A percentile compares a stretch with the other conserved stretches of the same genome.
Conservation (phyloP, 2,113 vertebrate genomes). For the Caretta caretta region DNA sequence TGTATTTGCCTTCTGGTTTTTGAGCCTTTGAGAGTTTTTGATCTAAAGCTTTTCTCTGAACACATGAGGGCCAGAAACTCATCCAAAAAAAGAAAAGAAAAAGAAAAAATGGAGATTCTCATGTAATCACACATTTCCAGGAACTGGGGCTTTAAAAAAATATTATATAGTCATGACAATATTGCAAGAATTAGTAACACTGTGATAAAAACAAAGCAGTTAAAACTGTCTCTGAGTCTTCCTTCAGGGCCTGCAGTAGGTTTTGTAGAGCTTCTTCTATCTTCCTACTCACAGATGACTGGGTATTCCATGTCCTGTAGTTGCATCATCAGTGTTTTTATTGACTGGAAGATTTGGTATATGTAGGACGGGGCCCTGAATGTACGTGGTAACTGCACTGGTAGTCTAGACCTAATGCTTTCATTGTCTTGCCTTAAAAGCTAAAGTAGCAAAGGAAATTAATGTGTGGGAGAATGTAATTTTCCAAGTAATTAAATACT, state of each 20-base stretch:
- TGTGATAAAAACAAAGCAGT: background rate
- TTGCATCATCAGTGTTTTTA: background rate
- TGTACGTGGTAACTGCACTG: background rate
- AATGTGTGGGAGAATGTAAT: background rate
- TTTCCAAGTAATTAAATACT: constrained; percentile 18
- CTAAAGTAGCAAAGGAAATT: background rate
- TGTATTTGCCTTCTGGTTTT: background rate
- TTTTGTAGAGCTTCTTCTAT: background rate
- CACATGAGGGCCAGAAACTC: background rate
- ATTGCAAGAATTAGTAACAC: background rate
- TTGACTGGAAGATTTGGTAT: background rate
- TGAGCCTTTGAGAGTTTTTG: background rate
- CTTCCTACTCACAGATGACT: background rate
- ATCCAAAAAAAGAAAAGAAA: background rate
- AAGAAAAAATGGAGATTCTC: background rate
- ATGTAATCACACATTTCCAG: background rate
- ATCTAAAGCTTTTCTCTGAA: background rate
- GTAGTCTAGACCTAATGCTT: background rate
- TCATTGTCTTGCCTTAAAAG: background rate
- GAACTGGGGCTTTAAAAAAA: background rate
- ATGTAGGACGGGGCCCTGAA: background rate
- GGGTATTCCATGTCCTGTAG: rapidly evolving
- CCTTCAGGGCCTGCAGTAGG: background rate
- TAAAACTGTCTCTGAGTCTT: background rate
- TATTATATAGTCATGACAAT: background rate